These are phyloP conservation scores for Philantomba maxwellii DNA, from an alignment of 2,113 vertebrate species.

Conservation along the genomic window DNA sequence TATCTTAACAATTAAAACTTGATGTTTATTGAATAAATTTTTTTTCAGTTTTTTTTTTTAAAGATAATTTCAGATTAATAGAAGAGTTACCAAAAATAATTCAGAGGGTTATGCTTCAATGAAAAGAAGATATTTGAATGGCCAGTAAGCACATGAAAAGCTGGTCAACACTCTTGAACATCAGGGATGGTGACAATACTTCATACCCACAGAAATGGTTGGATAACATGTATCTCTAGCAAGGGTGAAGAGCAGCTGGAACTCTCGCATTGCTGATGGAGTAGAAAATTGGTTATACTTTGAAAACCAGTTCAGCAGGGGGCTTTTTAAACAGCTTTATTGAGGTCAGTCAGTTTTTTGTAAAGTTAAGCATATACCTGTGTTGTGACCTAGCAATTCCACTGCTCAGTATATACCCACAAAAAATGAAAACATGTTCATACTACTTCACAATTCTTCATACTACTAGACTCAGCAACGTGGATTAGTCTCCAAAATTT, in stretches of 20 bases:
- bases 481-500: not conserved
- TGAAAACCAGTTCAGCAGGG: not conserved
- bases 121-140: not conserved
- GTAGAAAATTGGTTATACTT: not conserved
- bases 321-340: not conserved
- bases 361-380: not conserved
- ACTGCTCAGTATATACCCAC: not conserved
- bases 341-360: not conserved
- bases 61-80: slow-evolving; percentile 12
- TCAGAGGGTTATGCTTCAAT: not conserved
- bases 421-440: not conserved
- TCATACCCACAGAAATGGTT: not conserved
- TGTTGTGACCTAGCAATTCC: not conserved
- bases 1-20: slow-evolving; percentile 4
- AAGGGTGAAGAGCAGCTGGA: not conserved
- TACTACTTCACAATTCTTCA: not conserved
- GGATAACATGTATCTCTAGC: not conserved
- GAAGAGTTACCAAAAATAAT: not conserved
- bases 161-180: not conserved
- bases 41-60: not conserved
- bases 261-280: not conserved
- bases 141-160: not conserved
- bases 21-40: not conserved
- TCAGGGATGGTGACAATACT: not conserved
- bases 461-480: not conserved